Evolutionary conservation across 1,140 invertebrate genomes (phyloP), one percentile per base, ranked within the genome.

Genomic region (Phortica variegata): DNA sequence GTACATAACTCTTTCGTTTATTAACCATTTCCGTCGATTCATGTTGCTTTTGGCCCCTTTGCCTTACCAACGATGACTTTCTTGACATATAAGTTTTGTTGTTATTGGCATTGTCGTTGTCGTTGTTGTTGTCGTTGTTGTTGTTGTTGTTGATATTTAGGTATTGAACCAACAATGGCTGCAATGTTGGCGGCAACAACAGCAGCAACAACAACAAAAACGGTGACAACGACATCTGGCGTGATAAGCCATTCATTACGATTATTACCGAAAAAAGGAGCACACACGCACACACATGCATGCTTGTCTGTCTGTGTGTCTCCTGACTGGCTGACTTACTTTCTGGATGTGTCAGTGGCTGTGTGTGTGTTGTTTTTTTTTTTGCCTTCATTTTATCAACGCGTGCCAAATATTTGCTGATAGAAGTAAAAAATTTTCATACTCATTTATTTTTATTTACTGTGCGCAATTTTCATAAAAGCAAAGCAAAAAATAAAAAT

Each of bases 361-460:
- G 54, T 33, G 15, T 43, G 29, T 45, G 18, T 38, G 34, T 16
- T 41, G 3, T 15, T 46, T 50, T 7, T 31, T 7, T 7, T 31
- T 8, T 44, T 54, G 49, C 19, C 43, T 17, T 9, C 41, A 49
- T 53, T 49, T 50, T 51, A 38, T 50, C 56, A 39, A 50, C 41
- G 42, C 53, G 50, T 51, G 56, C 48, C 61, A 61, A 66, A 66
- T 62, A 66, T 44, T 53, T 68, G 63, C 63, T 69, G 63, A 68
- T 68, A 58, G 54, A 60, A 68, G 63, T 68, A 68, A 68, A 66
- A 26, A 68, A 68, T 68, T 60, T 63, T 68, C 63, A 68, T 68
- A 68, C 63, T 68, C 63, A 68, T 68, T 68, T 68, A 68, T 68
- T 68, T 68, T 68, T 68, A 68, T 68, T 68, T 68, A 68, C 63